A percentile compares a stretch with the other conserved stretches of the same genome.
These are phyloP conservation scores for Malaclemys terrapin DNA, from an alignment of 2,113 vertebrate genomes.

Conservation along the genomic window DNA sequence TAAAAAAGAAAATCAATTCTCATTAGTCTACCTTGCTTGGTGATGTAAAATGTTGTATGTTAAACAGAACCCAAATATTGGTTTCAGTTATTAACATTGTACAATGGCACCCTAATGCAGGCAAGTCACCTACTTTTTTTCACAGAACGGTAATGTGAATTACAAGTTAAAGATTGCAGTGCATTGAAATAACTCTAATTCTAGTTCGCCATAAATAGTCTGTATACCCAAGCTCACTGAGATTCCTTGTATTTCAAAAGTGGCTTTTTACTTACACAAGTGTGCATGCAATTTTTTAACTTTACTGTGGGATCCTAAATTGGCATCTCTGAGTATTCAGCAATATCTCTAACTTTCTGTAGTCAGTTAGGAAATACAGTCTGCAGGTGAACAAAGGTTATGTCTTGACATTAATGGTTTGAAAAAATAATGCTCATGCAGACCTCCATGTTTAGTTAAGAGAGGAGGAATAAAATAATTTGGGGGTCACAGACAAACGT, in stretches of 20 bases:
- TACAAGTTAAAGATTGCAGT: constrained; percentile 17
- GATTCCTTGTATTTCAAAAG: constrained; percentile 17
- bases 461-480: constrained; percentile 62
- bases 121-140: constrained; percentile 14
- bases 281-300: constrained; percentile 66
- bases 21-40: constrained; percentile 55
- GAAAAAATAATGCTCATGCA: constrained; percentile 53
- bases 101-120: constrained; percentile 27
- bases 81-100: constrained; percentile 2
- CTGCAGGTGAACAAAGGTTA: constrained; percentile 40
- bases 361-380: constrained; percentile 47
- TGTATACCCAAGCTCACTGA: constrained; percentile 7
- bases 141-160: not conserved
- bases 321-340: constrained; percentile 59
- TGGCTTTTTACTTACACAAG: constrained; percentile 64
- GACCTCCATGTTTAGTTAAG: constrained; percentile 58
- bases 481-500: constrained; percentile 4
- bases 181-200: not conserved
- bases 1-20: not conserved
- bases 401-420: constrained; percentile 57
- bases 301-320: constrained; percentile 61
- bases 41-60: constrained; percentile 58
- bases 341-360: constrained; percentile 53
- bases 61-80: not conserved
- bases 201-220: not conserved